Base-by-base conservation (phyloP, 2,113 vertebrate genomes). In the Scomber japonicus region DNA sequence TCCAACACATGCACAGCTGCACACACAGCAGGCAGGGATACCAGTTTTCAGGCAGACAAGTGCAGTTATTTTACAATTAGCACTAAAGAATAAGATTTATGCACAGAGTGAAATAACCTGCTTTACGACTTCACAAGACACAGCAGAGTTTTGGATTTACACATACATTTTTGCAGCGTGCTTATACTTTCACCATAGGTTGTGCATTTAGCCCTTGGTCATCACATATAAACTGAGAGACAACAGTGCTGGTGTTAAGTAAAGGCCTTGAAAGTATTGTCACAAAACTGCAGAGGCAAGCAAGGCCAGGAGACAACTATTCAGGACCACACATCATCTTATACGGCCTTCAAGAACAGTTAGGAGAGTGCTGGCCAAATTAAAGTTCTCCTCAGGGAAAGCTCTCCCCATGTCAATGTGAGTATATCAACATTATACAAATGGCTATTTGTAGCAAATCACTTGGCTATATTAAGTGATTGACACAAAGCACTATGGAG, bases 231-330 rank as follows among this genome's bases (percentile, higher is more conserved):
- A 89, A 60, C 54, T 68, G n/a, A 87, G 62, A 84, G 66, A 87
- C 85, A 83, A 71, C 49, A 67, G 54, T 71, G 61, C 61, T 64
- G 16, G 88, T 82, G 90, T 91, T 87, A 91, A 81, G 71, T 78
- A 92, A 94, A 93, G 83, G 40, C 93, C 93, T 91, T 94, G 93
- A 87, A 92, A 87, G 81, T 86, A 81, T 86, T 87, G 86, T 89
- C 65, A 88, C 83, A 88, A 92, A 95, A 94, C 87, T 95, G 92
- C 91, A 92, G 86, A 93, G 87, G 85, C 78, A 93, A 92, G 93
- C 93, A 93, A 91, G 92, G 92, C 90, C 86, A 82, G 68, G 80
- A 89, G 85, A 88, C 74, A 68, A 78, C 65, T 66, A 69, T 83
- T 81, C 73, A 88, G 76, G 81, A 90, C 80, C 73, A 91, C 88